Evolutionary conservation across 2,797 vertebrate genomes (phyloP).

Genomic region (Macropodus opercularis): DNA sequence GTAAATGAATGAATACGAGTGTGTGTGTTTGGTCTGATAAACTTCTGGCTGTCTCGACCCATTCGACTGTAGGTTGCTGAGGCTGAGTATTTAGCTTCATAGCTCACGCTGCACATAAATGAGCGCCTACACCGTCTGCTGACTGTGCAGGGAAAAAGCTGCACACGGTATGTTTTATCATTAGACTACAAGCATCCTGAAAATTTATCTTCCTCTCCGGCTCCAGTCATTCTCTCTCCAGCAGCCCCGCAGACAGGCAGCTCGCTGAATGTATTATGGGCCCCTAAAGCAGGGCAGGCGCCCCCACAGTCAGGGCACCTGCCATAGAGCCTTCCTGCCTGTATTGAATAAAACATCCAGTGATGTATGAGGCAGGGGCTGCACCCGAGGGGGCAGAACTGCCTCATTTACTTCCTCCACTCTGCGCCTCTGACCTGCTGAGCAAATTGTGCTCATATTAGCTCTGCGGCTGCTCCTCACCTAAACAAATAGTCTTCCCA

Average conservation of each 20-base stretch:
- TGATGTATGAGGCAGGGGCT: slow-evolving; percentile 85
- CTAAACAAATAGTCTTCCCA: slow-evolving; percentile 84
- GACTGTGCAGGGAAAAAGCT: slow-evolving; percentile 60
- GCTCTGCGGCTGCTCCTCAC: slow-evolving; percentile 83
- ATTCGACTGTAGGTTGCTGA: slow-evolving; percentile 56
- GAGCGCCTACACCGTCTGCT: slow-evolving; percentile 65
- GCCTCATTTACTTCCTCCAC: slow-evolving; percentile 84
- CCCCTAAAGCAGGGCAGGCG: slow-evolving; percentile 73
- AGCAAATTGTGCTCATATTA: slow-evolving; percentile 86
- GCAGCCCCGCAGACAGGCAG: slow-evolving; percentile 66
- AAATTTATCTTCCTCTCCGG: slow-evolving; percentile 61
- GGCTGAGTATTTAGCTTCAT: slow-evolving; percentile 58
- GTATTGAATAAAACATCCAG: slow-evolving; percentile 87
- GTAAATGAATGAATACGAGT: slow-evolving; percentile 26
- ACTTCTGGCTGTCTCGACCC: slow-evolving; percentile 29
- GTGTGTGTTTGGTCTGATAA: no score
- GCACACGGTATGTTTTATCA: slow-evolving; percentile 68
- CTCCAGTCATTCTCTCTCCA: slow-evolving; percentile 64
- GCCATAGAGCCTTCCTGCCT: slow-evolving; percentile 78
- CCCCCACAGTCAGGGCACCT: slow-evolving; percentile 81
- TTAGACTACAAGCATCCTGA: slow-evolving; percentile 65
- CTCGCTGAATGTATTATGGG: slow-evolving; percentile 78
- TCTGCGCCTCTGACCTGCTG: slow-evolving; percentile 83
- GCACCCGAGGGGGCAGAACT: slow-evolving; percentile 83
- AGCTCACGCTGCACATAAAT: slow-evolving; percentile 51